phyloP scores from a whole-genome alignment of 2,113 vertebrate genomes.

The Passer montanus region DNA sequence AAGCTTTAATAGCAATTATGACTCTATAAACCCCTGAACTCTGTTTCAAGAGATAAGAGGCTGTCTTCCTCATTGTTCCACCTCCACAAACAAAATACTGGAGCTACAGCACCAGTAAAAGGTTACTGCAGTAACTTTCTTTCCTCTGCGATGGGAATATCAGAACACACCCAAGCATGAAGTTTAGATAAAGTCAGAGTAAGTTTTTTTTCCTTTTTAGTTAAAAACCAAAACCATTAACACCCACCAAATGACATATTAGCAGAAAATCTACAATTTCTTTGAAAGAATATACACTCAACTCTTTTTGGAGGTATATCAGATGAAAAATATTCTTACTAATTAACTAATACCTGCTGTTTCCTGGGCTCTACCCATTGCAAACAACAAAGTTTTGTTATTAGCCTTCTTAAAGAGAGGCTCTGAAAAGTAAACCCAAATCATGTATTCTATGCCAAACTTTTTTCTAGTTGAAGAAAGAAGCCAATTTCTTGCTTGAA shows the following conservation, averaged over 20 bases:
- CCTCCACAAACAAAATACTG: not conserved
- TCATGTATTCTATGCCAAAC: rapidly evolving
- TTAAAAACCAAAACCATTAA: not conserved
- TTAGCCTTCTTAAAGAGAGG: not conserved
- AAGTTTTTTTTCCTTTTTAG: not conserved
- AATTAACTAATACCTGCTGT: not conserved
- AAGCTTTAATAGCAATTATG: not conserved
- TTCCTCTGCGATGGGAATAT: not conserved
- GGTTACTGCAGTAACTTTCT: not conserved
- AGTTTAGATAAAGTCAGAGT: not conserved
- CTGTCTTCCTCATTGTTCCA: not conserved
- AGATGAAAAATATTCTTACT: not conserved
- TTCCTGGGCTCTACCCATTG: not conserved
- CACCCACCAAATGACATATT: rapidly evolving
- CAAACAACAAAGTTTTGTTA: not conserved
- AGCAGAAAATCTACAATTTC: not conserved
- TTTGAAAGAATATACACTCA: not conserved
- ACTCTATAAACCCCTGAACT: not conserved
- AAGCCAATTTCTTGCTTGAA: not conserved
- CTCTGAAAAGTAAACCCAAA: not conserved
- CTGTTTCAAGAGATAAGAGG: not conserved
- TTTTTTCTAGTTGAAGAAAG: not conserved
- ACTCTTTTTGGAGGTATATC: not conserved
- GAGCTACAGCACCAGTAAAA: not conserved
- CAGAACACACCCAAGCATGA: not conserved